Conservation (phyloP, 2,113 vertebrate species). For the Anser brachyrhynchus region DNA sequence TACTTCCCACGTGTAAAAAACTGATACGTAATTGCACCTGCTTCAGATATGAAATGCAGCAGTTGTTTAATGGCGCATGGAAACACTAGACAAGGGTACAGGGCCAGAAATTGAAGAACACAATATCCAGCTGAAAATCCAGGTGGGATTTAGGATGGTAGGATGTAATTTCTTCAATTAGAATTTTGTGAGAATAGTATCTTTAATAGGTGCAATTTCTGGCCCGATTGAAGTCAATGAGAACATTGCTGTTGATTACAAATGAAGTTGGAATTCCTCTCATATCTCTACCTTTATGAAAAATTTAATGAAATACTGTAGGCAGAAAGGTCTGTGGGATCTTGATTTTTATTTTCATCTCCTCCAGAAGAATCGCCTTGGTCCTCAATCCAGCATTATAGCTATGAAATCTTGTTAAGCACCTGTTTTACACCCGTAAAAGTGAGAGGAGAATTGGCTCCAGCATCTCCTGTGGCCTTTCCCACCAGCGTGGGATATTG, state of each 20-base stretch:
- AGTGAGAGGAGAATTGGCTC: conserved; percentile 52
- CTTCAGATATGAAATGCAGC: conserved; percentile 62
- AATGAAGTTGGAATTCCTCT: conserved; percentile 57
- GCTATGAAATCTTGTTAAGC: conserved; percentile 38
- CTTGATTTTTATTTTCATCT: conserved; percentile 39
- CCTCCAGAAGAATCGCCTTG: conserved; percentile 22
- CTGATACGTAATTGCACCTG: conserved; percentile 50
- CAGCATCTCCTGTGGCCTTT: conserved; percentile 67
- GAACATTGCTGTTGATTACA: conserved; percentile 57
- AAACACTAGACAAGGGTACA: conserved; percentile 44
- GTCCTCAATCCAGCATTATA: conserved; percentile 8
- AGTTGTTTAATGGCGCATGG: conserved; percentile 68
- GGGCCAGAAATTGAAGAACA: conserved; percentile 64
- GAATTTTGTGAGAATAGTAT: conserved; percentile 68
- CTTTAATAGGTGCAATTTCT: conserved; percentile 66
- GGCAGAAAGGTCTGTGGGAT: conserved; percentile 34
- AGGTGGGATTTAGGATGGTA: conserved; percentile 67
- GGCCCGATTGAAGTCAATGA: conserved; percentile 41
- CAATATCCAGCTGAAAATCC: conserved; percentile 68
- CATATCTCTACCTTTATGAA: conserved; percentile 38
- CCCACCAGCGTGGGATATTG: conserved; percentile 58
- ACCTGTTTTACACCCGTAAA: conserved; percentile 38
- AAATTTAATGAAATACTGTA: conserved; percentile 41
- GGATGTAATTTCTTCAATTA: conserved; percentile 69
- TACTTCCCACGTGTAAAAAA: conserved; percentile 46